Conservation (phyloP, 1,140 invertebrate species). For the Psix sp. region DNA sequence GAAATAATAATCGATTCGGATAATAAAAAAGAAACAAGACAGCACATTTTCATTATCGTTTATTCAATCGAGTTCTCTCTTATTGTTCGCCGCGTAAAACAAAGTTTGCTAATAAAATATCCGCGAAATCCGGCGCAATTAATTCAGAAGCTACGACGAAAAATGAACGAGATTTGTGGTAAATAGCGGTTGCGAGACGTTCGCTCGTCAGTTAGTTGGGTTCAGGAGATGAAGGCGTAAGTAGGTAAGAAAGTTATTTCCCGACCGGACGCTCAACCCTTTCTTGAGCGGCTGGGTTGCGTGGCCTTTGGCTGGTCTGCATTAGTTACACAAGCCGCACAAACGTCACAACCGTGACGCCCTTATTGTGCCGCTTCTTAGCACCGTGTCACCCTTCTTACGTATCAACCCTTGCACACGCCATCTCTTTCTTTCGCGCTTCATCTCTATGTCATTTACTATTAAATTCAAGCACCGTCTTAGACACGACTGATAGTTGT, state of each 20-base stretch:
- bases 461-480: slow-evolving; percentile 50
- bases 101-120: slow-evolving; percentile 38
- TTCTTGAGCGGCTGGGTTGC: slow-evolving; percentile 35
- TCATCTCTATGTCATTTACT: slow-evolving; percentile 50
- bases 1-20: not conserved
- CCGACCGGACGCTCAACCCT: slow-evolving; percentile 75
- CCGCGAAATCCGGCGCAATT: slow-evolving; percentile 34
- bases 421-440: slow-evolving; percentile 21
- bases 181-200: slow-evolving; percentile 61
- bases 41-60: too few species aligned
- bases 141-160: slow-evolving; percentile 25
- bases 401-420: slow-evolving; percentile 12
- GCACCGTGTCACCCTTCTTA: slow-evolving; percentile 49
- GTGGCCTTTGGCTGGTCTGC: slow-evolving; percentile 39
- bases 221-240: slow-evolving; percentile 75
- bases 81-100: slow-evolving; percentile 4
- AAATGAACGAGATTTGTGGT: slow-evolving; percentile 29
- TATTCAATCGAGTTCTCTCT: too few species aligned
- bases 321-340: slow-evolving; percentile 52
- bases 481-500: slow-evolving; percentile 49
- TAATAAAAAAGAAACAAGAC: too few species aligned
- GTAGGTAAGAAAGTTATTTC: slow-evolving; percentile 77
- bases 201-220: slow-evolving; percentile 67
- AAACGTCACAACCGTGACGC: slow-evolving; percentile 59
- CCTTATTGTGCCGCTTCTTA: slow-evolving; percentile 60